These are phyloP conservation scores for Anableps anableps DNA, from an alignment of 2,797 vertebrate species.

Conservation along the genomic window DNA sequence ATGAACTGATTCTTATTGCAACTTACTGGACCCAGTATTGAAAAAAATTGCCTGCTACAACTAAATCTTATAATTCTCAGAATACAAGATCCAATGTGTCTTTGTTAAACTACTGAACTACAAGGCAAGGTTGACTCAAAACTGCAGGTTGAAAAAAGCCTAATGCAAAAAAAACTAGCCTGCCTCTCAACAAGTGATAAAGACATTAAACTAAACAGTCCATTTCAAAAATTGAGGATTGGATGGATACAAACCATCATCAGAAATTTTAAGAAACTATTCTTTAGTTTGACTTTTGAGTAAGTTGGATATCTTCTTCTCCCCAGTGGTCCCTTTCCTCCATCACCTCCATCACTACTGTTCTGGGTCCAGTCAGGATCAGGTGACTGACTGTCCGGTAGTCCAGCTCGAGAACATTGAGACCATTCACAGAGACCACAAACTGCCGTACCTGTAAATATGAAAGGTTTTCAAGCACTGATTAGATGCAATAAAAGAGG, in stretches of 20 bases:
- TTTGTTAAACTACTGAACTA: not conserved
- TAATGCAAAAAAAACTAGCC: not conserved
- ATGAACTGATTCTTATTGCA: too few species aligned
- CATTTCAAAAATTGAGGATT: not conserved
- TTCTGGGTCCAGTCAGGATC: constrained; percentile 90
- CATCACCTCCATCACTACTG: constrained; percentile 94
- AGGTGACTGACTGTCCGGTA: constrained; percentile 91
- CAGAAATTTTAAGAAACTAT: not conserved
- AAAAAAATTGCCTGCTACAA: too few species aligned
- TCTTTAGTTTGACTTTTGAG: not conserved
- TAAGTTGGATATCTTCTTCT: not conserved
- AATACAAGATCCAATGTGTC: not conserved
- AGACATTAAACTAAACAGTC: too few species aligned
- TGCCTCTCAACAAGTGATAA: not conserved
- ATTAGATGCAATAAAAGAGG: not conserved
- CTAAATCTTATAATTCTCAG: not conserved
- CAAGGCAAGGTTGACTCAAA: not conserved
- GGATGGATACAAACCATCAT: not conserved
- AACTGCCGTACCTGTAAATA: constrained; percentile 88
- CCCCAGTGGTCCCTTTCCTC: constrained; percentile 83
- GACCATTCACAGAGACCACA: constrained; percentile 89
- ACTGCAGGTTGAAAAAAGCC: not conserved
- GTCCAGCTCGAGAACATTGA: constrained; percentile 88
- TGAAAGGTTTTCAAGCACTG: not conserved
- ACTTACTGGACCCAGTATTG: too few species aligned